These are phyloP conservation scores for Habrosyne pyritoides DNA, from an alignment of 2,888 invertebrate species.

Conservation along the genomic window DNA sequence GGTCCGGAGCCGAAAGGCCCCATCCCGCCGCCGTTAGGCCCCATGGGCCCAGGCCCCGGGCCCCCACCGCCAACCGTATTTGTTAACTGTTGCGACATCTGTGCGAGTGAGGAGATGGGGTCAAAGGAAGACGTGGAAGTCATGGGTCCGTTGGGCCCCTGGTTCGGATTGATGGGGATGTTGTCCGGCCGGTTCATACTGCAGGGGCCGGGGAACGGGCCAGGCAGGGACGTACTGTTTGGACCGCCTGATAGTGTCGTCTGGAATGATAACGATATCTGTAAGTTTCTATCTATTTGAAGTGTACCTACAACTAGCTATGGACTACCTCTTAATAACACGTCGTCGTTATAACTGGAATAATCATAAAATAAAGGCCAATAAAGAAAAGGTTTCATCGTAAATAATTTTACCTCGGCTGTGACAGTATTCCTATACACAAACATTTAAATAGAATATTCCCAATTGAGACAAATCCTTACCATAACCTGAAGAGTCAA, in stretches of 20 bases:
- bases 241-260: slow-evolving; percentile 77
- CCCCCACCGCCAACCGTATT: slow-evolving; percentile 85
- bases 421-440: no score
- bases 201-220: slow-evolving; percentile 81
- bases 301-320: no score
- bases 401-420: no score
- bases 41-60: slow-evolving; percentile 67
- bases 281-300: not conserved
- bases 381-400: no score
- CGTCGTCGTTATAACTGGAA: no score
- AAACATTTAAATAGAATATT: slow-evolving; percentile 13
- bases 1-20: slow-evolving; percentile 70
- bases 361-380: no score
- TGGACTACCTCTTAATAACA: no score
- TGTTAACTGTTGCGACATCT: slow-evolving; percentile 96
- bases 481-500: no score
- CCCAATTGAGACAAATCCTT: no score
- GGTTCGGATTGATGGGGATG: slow-evolving; percentile 77
- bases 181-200: slow-evolving; percentile 77
- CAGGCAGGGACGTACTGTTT: slow-evolving; percentile 75
- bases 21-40: slow-evolving; percentile 63
- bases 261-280: slow-evolving; percentile 40
- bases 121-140: slow-evolving; percentile 87
- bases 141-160: slow-evolving; percentile 83
- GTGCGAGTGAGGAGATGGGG: slow-evolving; percentile 96